These are phyloP conservation scores for Collichthys lucidus DNA, from an alignment of 2,113 vertebrate genomes.

Conservation along the genomic window DNA sequence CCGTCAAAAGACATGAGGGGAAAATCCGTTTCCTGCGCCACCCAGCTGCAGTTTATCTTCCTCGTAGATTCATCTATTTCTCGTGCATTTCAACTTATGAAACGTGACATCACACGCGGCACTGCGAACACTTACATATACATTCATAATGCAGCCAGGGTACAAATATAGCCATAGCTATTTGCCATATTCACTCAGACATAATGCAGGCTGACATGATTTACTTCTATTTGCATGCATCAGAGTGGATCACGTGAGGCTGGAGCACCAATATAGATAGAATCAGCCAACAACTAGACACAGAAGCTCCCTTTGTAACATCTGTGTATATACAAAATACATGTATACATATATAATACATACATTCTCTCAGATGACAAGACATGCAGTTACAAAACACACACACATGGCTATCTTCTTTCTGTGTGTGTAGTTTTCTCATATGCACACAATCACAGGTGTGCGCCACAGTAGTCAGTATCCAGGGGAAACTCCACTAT, in stretches of 20 bases:
- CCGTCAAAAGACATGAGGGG: conserved; percentile 29
- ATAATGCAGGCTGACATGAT: conserved; percentile 41
- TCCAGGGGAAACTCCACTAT: conserved; percentile 15
- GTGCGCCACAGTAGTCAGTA: not conserved
- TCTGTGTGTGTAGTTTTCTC: not conserved
- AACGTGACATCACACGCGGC: not conserved
- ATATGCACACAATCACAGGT: not conserved
- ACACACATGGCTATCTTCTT: not conserved
- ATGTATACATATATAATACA: not conserved
- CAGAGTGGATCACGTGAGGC: conserved; percentile 12
- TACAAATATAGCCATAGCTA: conserved; percentile 31
- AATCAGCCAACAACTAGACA: conserved; percentile 30
- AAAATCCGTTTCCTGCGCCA: not conserved
- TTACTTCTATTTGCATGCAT: conserved; percentile 33
- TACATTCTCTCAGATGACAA: not conserved
- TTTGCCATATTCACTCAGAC: conserved; percentile 27
- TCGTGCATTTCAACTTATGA: not conserved
- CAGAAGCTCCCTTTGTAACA: conserved; percentile 18
- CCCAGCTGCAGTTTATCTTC: not conserved
- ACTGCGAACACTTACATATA: conserved; percentile 1
- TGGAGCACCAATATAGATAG: conserved; percentile 52
- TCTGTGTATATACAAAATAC: conserved; percentile 16
- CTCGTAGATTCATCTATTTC: not conserved
- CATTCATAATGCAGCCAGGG: conserved; percentile 27
- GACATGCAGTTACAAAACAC: conserved; percentile 1